Percentiles rank a stretch among this genome's conserved stretches.
Conservation (phyloP, 2,888 invertebrate species). For the Phyto melanocephala region DNA sequence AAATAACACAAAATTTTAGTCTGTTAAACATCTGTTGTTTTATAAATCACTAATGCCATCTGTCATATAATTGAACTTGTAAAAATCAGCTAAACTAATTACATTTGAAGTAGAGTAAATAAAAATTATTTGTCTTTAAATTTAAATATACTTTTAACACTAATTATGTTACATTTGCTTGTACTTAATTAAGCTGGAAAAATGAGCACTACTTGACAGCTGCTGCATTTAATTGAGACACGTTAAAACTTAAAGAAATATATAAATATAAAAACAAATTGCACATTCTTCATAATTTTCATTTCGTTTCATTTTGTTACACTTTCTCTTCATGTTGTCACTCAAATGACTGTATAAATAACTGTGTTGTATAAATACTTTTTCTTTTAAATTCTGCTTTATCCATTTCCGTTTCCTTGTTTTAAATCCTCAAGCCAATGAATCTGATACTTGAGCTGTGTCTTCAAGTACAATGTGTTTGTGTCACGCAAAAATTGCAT, state of each 20-base stretch:
- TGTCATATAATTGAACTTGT: neutral
- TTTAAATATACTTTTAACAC: too few species aligned
- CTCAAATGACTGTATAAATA: neutral
- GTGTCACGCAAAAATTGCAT: too few species aligned
- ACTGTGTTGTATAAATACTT: neutral
- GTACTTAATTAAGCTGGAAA: neutral
- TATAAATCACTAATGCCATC: neutral
- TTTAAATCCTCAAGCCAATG: neutral
- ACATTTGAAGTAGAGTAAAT: too few species aligned
- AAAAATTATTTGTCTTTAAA: too few species aligned
- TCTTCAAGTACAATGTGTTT: neutral
- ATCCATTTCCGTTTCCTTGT: neutral
- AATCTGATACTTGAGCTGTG: neutral
- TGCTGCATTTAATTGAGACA: constrained; percentile 13
- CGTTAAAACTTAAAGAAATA: neutral
- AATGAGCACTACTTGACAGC: neutral
- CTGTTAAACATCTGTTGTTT: neutral
- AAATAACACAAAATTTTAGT: too few species aligned
- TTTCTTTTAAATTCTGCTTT: neutral
- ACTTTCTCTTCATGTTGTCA: neutral
- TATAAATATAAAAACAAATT: neutral
- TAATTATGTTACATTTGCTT: neutral
- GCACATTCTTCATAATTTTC: neutral
- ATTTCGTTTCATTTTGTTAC: neutral
- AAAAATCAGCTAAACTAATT: too few species aligned